Evolutionary conservation across 2,797 vertebrate species (phyloP), one percentile per base, ranked within the genome.

Genomic region (Aeoliscus strigatus): DNA sequence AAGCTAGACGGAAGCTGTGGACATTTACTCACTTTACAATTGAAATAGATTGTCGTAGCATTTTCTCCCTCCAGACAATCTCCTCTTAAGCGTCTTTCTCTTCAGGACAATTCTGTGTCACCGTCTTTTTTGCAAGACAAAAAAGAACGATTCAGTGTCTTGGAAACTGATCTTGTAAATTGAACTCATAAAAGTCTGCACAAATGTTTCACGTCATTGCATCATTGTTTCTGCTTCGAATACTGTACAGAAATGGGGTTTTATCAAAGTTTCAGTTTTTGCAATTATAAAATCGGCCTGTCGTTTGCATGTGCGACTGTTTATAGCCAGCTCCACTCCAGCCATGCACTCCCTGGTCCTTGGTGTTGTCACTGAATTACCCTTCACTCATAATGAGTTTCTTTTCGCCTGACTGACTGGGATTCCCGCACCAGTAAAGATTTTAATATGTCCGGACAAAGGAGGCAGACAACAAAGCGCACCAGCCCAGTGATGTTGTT

Each of bases 371-470:
- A 13, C 52, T 77, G 79, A 77, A 80, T 77, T 78, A 82, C 74
- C 77, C 78, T 86, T 75, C 73, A 81, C 76, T 71, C 16, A 35
- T 75, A 79, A 59, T 48, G 51, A 50, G 29, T 49, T 73, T 74
- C 66, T 77, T 71, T 81, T 79, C 26, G 72, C 51, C 63, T 49
- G 42, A 72, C 59, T 70, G 69, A 80, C 71, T 65, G 76, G 74
- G 71, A 74, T 86, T 89, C 86, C 85, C 73, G 79, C 63, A 75
- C 75, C 64, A 74, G 79, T 86, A 87, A 89, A 86, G 65, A 48
- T 75, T 80, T 87, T 82, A 81, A 80, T 68, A 68, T 23, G 60
- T 48, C 18, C 64, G 66, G 56, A 89, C 82, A 89, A 88, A 87
- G 60, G 77, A 59, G 2, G 43, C 32, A 31, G 67, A 74, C 66